Evolutionary conservation across 2,888 invertebrate species (phyloP), one percentile per base, ranked within the genome.

Genomic region (Drosophila mimica): DNA sequence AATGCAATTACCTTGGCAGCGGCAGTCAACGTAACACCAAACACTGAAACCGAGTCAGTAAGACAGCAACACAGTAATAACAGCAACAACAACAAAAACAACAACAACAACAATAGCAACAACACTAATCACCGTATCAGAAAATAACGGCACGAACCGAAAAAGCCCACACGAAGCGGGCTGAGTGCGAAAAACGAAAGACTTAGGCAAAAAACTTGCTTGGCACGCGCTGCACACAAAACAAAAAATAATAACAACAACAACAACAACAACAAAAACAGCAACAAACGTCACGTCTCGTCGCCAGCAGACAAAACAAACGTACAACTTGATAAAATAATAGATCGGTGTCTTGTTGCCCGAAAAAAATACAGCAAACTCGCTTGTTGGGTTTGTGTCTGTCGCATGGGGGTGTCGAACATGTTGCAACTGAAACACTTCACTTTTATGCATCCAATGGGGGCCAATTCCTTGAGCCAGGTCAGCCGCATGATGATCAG

Each of bases 1-100:
- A 81, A 81, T 88, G 88, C 88, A 85, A 88, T 85, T 85, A 81
- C 84, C 88, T 85, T 86, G 83, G 83, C 72, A 75, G 72, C 70
- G 43, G 68, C 61, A 56, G 65, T 60, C 73, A 72, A 72, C 84
- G 87, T 77, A 83, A 79, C 72, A 71, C 61, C 74, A 68, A 72
- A 49, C 54, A 71, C 75, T 56, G 62, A 78, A 86, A 76, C 68
- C 72, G 52, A 78, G 83, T 74, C 83, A 78, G 85, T 76, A 74
- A 81, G 74, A 75, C 76, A 71, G 58, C 70, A 58, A 31, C 61
- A 31, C 61, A 57, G 43, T 17, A 53, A 40, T 46, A 70, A 52
- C 62, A 67, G 43, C 67, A 60, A 54, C 71, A 56, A 43, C 25
- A 25, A 25, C 25, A 25, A n/a, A n/a, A n/a, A 25, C 25, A 25